Conservation (phyloP, 2,113 vertebrate species). For the Microtus pennsylvanicus region DNA sequence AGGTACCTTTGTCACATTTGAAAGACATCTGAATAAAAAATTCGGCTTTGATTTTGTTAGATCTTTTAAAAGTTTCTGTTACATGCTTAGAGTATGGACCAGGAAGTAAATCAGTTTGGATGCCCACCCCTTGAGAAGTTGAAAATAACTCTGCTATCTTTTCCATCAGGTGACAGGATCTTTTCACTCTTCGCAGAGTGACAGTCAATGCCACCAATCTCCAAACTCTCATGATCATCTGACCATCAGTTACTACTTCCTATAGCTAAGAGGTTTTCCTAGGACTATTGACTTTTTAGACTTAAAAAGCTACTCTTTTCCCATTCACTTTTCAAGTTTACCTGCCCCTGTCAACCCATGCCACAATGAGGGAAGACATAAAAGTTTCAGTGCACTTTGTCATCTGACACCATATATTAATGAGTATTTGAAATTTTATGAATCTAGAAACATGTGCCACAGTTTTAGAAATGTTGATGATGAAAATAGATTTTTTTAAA, state of each 20-base stretch:
- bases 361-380: background rate
- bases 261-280: background rate
- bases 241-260: background rate
- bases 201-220: background rate
- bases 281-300: background rate
- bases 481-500: conserved; percentile 13
- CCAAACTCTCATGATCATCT: background rate
- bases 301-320: background rate
- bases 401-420: background rate
- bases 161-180: background rate
- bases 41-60: background rate
- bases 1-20: background rate
- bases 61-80: background rate
- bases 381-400: background rate
- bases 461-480: conserved; percentile 52
- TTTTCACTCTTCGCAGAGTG: background rate
- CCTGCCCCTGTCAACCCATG: background rate
- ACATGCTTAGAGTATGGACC: background rate
- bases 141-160: background rate
- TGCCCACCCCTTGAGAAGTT: background rate
- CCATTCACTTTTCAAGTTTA: background rate
- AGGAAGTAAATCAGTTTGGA: background rate
- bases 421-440: background rate
- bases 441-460: background rate
- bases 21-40: background rate